These are phyloP conservation scores for Stichopus horrens DNA, from an alignment of 53 echinoderm and acorn worm species.

Conservation along the genomic window DNA sequence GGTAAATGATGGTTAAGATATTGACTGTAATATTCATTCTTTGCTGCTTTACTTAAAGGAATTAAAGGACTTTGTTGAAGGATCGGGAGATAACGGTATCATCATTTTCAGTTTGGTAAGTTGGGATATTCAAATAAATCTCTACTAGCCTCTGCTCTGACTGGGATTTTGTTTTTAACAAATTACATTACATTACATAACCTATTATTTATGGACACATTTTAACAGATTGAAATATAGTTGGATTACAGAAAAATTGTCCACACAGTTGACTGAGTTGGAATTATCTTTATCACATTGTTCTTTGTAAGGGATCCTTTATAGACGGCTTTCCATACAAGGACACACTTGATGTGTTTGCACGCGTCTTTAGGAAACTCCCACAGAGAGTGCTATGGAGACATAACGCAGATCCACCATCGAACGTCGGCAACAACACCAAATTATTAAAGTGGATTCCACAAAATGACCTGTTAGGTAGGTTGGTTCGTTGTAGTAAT, in stretches of 20 bases:
- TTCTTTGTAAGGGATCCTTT: slow-evolving; percentile 1
- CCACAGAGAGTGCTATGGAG: slow-evolving; percentile 6
- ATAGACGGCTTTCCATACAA: neutral
- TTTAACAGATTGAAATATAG: no score
- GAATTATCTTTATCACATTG: no score
- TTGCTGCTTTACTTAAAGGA: neutral
- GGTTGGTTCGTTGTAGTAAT: neutral
- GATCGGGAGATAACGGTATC: neutral
- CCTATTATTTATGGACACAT: no score
- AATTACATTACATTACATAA: no score
- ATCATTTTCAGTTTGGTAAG: slow-evolving; percentile 29
- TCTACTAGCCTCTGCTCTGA: no score
- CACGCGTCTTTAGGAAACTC: neutral
- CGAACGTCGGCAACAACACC: neutral
- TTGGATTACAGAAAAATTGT: no score
- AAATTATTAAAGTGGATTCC: slow-evolving; percentile 10
- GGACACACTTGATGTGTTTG: neutral
- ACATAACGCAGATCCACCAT: neutral
- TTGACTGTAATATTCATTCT: no score
- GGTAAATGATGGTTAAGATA: no score
- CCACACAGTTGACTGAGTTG: no score
- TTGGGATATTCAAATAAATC: neutral
- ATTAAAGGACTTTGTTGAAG: slow-evolving; percentile 13
- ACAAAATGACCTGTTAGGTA: slow-evolving; percentile 21
- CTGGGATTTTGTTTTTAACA: no score